These are phyloP conservation scores for Apteryx mantelli DNA, from an alignment of 2,113 vertebrate species.

Conservation along the genomic window DNA sequence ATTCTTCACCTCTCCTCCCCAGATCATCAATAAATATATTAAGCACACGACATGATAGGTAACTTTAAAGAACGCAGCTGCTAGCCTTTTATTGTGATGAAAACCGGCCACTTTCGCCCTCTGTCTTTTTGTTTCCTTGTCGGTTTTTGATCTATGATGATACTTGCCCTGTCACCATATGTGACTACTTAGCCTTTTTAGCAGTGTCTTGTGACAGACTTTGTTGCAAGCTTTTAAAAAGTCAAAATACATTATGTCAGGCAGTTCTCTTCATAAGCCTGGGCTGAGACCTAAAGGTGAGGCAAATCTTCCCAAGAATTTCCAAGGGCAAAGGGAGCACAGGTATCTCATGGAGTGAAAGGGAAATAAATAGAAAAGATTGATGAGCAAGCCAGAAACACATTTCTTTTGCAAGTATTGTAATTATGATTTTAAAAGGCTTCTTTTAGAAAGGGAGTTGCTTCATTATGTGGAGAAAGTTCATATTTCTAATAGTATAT, in stretches of 20 bases:
- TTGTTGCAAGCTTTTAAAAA: conserved; percentile 56
- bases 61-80: conserved; percentile 28
- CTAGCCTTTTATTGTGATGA: conserved; percentile 52
- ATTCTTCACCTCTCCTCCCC: background rate
- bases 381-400: background rate
- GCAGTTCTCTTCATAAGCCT: background rate
- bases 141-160: conserved; percentile 35
- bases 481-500: background rate
- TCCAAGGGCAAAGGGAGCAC: background rate
- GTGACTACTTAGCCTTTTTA: conserved; percentile 37
- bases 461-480: background rate
- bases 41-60: conserved; percentile 10
- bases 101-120: conserved; percentile 37
- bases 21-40: conserved; percentile 49
- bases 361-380: background rate
- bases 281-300: background rate
- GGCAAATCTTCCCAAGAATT: background rate
- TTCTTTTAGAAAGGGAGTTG: background rate
- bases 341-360: background rate
- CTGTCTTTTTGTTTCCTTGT: conserved; percentile 52
- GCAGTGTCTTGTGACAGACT: conserved; percentile 25
- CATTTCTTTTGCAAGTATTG: background rate
- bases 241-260: conserved; percentile 30
- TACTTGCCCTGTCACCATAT: conserved; percentile 58
- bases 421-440: background rate